Evolutionary conservation across 2,888 invertebrate species (phyloP).

Genomic region (Clitarchus hookeri): DNA sequence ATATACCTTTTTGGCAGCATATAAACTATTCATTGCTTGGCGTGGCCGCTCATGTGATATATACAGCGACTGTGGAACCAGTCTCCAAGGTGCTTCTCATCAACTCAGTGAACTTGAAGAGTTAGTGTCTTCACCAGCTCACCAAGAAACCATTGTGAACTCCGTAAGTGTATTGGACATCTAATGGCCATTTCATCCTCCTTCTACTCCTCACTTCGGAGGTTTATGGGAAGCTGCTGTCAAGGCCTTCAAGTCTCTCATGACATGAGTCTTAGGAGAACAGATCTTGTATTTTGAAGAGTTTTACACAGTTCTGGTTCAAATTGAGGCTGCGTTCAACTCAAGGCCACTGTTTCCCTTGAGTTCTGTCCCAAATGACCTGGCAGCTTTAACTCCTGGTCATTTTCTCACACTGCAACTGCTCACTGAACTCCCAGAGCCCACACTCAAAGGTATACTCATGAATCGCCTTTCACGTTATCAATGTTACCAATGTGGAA

Average conservation of each 20-base stretch:
- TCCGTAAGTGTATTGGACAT: constrained; percentile 28
- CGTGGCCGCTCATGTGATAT: constrained; percentile 43
- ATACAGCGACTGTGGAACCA: constrained; percentile 45
- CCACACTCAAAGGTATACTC: too few species aligned
- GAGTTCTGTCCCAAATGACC: constrained; percentile 2
- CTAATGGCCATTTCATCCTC: constrained; percentile 43
- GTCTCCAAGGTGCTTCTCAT: constrained; percentile 48
- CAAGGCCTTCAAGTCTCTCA: constrained; percentile 40
- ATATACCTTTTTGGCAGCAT: constrained; percentile 48
- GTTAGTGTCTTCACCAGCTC: constrained; percentile 25
- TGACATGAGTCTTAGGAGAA: constrained; percentile 35
- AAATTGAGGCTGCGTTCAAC: constrained; percentile 40
- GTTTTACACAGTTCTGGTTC: constrained; percentile 37
- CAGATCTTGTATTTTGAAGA: constrained; percentile 39
- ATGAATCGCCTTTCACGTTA: too few species aligned
- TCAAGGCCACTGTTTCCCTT: constrained; percentile 38
- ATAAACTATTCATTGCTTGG: constrained; percentile 48
- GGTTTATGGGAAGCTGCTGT: constrained; percentile 41
- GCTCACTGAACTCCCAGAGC: too few species aligned
- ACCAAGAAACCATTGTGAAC: not conserved
- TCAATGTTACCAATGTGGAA: too few species aligned
- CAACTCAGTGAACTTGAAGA: constrained; percentile 43
- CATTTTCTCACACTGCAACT: too few species aligned
- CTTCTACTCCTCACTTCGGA: constrained; percentile 42
- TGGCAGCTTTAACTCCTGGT: not conserved